These are phyloP conservation scores for Gymnobelideus leadbeateri DNA, from an alignment of 2,113 vertebrate species.

Conservation along the genomic window DNA sequence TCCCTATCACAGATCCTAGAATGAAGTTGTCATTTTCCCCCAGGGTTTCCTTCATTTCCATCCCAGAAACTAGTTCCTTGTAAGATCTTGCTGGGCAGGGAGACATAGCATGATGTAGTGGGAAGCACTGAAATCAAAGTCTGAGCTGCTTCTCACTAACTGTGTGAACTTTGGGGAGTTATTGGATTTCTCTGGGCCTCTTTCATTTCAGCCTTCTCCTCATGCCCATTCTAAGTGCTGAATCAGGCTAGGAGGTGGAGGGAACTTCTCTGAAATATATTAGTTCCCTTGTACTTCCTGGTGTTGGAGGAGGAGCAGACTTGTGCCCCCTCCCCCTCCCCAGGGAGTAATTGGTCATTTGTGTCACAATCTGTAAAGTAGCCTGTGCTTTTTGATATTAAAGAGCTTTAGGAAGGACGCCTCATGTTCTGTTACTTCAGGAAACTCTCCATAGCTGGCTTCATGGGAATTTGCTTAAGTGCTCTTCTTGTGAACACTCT, in stretches of 20 bases:
- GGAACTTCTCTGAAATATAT: too few species aligned
- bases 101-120: too few species aligned
- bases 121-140: too few species aligned
- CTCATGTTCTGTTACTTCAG: constrained; percentile 18
- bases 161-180: too few species aligned
- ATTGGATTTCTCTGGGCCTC: too few species aligned
- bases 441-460: neutral
- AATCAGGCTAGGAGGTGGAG: neutral
- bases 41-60: too few species aligned
- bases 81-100: too few species aligned
- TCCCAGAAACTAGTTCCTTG: too few species aligned
- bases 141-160: too few species aligned
- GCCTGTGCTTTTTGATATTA: constrained; percentile 10
- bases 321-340: neutral
- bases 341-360: neutral
- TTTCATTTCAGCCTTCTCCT: neutral
- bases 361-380: neutral
- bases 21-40: too few species aligned
- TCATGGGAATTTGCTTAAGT: neutral
- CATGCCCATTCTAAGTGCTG: neutral
- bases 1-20: too few species aligned
- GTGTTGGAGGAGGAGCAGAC: neutral
- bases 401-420: neutral
- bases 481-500: too few species aligned
- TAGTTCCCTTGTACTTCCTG: neutral